Evolutionary conservation across 2,113 vertebrate species (phyloP).

Genomic region (Cepphus grylle): DNA sequence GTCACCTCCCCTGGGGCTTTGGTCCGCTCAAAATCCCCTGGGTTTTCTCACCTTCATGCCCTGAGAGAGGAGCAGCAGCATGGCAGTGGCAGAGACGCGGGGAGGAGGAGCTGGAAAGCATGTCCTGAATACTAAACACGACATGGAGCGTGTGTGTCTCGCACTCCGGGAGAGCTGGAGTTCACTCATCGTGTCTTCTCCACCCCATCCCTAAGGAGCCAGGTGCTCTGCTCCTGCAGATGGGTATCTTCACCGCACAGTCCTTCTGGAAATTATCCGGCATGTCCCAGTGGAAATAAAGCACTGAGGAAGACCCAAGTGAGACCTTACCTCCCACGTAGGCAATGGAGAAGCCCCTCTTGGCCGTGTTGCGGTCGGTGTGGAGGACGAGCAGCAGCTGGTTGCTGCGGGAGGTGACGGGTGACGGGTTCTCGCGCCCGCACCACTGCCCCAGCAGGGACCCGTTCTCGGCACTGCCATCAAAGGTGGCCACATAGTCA

Average conservation of each 20-base stretch:
- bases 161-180: background rate
- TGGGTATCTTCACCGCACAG: fast-evolving
- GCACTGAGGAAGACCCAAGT: background rate
- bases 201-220: background rate
- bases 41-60: background rate
- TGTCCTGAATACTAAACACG: background rate
- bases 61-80: background rate
- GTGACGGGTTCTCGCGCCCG: conserved; percentile 74
- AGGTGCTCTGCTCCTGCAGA: background rate
- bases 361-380: conserved; percentile 86
- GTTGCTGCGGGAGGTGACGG: conserved; percentile 80
- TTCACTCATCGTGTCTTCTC: fast-evolving
- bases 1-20: background rate
- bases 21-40: fast-evolving
- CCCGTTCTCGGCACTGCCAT: conserved; percentile 78
- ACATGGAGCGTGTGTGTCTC: fast-evolving
- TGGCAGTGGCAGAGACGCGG: fast-evolving
- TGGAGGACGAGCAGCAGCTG: conserved; percentile 86
- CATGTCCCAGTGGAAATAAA: fast-evolving
- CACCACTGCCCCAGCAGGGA: conserved; percentile 88
- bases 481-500: conserved; percentile 84
- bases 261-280: background rate
- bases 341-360: conserved; percentile 83
- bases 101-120: background rate
- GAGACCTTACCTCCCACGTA: conserved; percentile 87